Percentiles rank a stretch among this genome's conserved stretches.
phyloP scores from a whole-genome alignment of 2,888 invertebrate genomes.

The Microctonus hyperodae region DNA sequence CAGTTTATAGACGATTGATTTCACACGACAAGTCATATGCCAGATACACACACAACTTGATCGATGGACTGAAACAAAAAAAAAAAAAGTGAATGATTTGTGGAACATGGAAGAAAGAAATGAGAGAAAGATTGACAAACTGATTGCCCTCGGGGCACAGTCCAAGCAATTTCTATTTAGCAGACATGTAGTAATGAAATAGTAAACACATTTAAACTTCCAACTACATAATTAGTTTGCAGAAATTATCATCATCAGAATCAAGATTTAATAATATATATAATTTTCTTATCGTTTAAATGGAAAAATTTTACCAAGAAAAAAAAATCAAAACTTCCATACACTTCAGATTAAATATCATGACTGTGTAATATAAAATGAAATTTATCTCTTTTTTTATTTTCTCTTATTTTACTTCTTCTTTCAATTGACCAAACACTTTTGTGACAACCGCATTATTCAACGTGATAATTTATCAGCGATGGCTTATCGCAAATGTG shows the following conservation, averaged over 20 bases:
- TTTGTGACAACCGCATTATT: constrained; percentile 22
- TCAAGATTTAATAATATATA: not conserved
- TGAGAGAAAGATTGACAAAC: not conserved
- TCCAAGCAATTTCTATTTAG: not conserved
- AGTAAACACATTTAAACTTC: too few relatives aligned
- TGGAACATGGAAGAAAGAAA: not conserved
- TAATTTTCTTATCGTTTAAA: not conserved
- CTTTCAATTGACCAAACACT: constrained; percentile 11
- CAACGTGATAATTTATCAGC: not conserved
- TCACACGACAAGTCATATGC: constrained; percentile 5
- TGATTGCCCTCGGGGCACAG: not conserved
- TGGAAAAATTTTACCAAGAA: not conserved
- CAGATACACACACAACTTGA: constrained; percentile 9
- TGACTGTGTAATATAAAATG: not conserved
- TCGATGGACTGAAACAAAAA: constrained; percentile 8
- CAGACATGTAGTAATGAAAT: not conserved
- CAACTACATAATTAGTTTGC: not conserved
- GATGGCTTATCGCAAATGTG: constrained; percentile 6
- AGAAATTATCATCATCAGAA: not conserved
- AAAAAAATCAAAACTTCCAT: too few relatives aligned
- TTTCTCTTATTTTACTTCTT: not conserved
- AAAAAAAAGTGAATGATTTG: not conserved
- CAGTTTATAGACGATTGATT: constrained; percentile 12
- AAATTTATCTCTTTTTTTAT: not conserved
- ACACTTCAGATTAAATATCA: constrained; percentile 3